These are phyloP conservation scores for Horisme vitalbata DNA, from an alignment of 2,888 invertebrate genomes.

Conservation along the genomic window DNA sequence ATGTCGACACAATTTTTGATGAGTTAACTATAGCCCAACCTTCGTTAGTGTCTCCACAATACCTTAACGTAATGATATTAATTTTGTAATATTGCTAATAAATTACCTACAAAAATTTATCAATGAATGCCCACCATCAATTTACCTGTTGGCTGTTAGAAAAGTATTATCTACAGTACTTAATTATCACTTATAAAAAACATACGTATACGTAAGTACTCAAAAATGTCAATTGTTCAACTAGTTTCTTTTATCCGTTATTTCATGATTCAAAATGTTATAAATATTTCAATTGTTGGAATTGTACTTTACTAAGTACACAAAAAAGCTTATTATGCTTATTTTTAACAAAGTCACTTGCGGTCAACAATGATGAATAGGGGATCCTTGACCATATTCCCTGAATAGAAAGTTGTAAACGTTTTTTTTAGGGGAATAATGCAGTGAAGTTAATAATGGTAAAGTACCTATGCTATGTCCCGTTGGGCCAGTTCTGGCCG, in stretches of 20 bases:
- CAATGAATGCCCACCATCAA: too few species aligned
- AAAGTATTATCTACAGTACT: too few species aligned
- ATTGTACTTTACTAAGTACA: constrained; percentile 1
- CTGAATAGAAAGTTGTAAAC: constrained; percentile 52
- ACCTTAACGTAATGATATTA: not conserved
- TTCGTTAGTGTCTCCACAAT: constrained; percentile 10
- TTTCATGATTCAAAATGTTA: too few species aligned
- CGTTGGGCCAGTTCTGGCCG: constrained; percentile 48
- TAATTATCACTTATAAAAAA: too few species aligned
- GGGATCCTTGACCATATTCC: constrained; percentile 52
- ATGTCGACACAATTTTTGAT: constrained; percentile 26
- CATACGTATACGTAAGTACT: too few species aligned
- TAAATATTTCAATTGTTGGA: too few species aligned
- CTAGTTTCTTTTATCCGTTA: too few species aligned
- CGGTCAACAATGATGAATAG: constrained; percentile 49
- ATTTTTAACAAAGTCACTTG: constrained; percentile 38
- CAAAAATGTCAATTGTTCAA: too few species aligned
- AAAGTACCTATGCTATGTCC: constrained; percentile 44
- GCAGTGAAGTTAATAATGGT: constrained; percentile 43
- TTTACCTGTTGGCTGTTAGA: too few species aligned
- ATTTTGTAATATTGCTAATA: not conserved
- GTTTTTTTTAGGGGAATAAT: constrained; percentile 60
- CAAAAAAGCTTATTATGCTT: constrained; percentile 21
- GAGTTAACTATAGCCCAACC: constrained; percentile 15
- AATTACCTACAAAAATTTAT: too few species aligned